These are phyloP conservation scores for Sporophila hypoxantha DNA, from an alignment of 2,113 vertebrate genomes.

Conservation along the genomic window DNA sequence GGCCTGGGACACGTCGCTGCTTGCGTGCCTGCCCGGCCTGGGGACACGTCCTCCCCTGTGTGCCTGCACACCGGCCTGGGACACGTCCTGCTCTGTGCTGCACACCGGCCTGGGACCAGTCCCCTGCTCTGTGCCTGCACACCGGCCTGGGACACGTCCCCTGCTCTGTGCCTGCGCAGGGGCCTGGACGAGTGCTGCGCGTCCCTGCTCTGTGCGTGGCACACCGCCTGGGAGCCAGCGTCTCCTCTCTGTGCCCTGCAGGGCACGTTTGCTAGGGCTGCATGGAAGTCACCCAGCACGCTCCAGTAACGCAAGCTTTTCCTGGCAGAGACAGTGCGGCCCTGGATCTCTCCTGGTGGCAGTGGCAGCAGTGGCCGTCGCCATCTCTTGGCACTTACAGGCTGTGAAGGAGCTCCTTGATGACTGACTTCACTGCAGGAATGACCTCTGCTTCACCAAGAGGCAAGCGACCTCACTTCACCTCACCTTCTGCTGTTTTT, in stretches of 20 bases:
- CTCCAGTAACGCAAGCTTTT: not conserved
- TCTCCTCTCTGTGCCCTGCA: not conserved
- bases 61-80: no score
- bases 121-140: no score
- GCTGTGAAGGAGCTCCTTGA: not conserved
- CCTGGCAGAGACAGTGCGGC: slow-evolving; percentile 39
- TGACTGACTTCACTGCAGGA: not conserved
- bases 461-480: fast-evolving
- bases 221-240: not conserved
- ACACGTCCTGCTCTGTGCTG: no score
- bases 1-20: no score
- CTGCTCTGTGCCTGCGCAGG: not conserved
- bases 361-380: slow-evolving; percentile 30
- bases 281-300: no score
- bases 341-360: slow-evolving; percentile 60
- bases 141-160: no score
- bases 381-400: slow-evolving; percentile 49
- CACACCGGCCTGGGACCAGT: no score
- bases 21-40: no score
- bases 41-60: no score
- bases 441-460: not conserved
- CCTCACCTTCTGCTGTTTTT: not conserved
- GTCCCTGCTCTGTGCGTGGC: no score
- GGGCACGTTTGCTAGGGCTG: fast-evolving
- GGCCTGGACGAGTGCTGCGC: no score